Conservation (phyloP, 2,888 invertebrate species). For the Andrena chrysosceles region DNA sequence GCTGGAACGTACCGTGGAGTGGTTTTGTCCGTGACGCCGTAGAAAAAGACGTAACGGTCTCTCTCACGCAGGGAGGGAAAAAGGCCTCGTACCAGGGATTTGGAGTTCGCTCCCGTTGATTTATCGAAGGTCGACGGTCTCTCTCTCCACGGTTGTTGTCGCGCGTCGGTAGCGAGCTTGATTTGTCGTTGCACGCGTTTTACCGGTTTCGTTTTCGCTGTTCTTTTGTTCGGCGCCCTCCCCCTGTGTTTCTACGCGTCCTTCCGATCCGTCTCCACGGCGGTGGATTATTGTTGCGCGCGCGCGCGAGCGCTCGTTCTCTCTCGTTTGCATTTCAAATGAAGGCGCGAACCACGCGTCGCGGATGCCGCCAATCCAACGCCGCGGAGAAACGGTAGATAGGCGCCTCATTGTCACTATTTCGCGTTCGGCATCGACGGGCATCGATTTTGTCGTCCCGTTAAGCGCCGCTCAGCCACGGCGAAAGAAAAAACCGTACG, state of each 20-base stretch:
- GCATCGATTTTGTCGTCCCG: constrained; percentile 22
- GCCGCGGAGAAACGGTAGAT: no score
- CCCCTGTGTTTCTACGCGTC: not conserved
- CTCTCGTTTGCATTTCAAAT: not conserved
- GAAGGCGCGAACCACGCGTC: not conserved
- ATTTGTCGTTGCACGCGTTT: constrained; percentile 16
- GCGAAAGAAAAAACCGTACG: constrained; percentile 32
- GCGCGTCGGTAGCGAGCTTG: constrained; percentile 2
- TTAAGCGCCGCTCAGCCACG: not conserved
- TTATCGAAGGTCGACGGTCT: constrained; percentile 36
- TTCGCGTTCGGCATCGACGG: not conserved
- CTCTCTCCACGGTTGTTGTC: not conserved
- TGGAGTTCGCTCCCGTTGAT: constrained; percentile 13
- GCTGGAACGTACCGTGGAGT: not conserved
- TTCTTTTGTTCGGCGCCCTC: not conserved
- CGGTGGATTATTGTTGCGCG: not conserved
- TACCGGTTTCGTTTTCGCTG: constrained; percentile 25
- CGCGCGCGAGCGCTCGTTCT: not conserved
- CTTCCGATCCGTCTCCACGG: not conserved
- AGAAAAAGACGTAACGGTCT: constrained; percentile 50
- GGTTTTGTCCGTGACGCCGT: not conserved
- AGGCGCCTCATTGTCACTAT: not conserved
- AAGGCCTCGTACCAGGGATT: constrained; percentile 40
- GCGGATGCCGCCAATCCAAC: not conserved
- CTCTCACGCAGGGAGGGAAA: constrained; percentile 33